Percentiles rank a stretch among this genome's conserved stretches.
phyloP scores from a whole-genome alignment of 2,113 vertebrate species.

The Poicephalus meyeri region DNA sequence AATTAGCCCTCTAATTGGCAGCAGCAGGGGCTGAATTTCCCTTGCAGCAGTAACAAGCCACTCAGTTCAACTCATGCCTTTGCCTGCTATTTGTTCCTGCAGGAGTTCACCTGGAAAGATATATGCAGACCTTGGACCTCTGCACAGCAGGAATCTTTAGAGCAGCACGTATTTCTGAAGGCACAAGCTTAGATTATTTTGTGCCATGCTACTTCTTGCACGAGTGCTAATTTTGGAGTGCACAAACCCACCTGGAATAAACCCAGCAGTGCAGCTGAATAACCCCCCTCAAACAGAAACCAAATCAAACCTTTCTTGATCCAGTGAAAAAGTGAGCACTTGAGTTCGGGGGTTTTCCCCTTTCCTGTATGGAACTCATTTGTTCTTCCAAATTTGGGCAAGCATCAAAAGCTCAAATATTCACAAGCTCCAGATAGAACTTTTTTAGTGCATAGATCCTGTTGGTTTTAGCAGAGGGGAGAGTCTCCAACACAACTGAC shows the following conservation, averaged over 20 bases:
- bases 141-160: not conserved
- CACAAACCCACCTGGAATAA: not conserved
- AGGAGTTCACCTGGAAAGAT: not conserved
- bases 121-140: not conserved
- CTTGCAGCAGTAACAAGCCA: not conserved
- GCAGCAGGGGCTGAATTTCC: slow-evolving; percentile 11
- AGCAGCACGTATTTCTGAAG: not conserved
- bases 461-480: not conserved
- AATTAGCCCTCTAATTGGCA: slow-evolving; percentile 51
- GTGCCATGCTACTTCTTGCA: not conserved
- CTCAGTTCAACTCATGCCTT: not conserved
- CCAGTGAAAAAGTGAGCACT: not conserved
- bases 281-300: not conserved
- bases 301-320: not conserved
- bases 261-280: not conserved
- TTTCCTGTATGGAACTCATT: not conserved
- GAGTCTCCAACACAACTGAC: not conserved
- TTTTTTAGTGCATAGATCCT: not conserved
- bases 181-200: not conserved
- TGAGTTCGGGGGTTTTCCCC: not conserved
- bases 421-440: not conserved
- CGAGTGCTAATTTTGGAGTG: not conserved
- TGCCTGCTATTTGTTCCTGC: not conserved
- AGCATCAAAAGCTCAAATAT: not conserved
- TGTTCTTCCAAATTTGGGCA: not conserved